Evolutionary conservation across 2,113 vertebrate genomes (phyloP).

Genomic region (Hemibagrus wyckioides): DNA sequence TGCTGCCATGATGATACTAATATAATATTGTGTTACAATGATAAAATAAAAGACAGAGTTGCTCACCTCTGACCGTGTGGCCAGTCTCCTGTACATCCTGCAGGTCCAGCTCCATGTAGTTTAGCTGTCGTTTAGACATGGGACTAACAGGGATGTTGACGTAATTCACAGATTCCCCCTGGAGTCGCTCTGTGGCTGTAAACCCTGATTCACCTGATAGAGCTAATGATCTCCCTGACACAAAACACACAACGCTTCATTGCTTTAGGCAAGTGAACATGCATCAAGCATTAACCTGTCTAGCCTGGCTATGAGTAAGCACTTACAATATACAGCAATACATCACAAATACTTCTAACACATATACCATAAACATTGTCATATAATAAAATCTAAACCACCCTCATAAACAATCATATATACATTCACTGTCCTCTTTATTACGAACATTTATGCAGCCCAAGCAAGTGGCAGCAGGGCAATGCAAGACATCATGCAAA

Average conservation of each 20-base stretch:
- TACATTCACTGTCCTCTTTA: too few relatives aligned
- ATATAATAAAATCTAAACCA: background rate
- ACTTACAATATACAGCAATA: background rate
- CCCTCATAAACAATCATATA: too few relatives aligned
- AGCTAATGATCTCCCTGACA: slow-evolving; percentile 32
- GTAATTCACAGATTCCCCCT: slow-evolving; percentile 72
- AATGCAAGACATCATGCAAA: too few relatives aligned
- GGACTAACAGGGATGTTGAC: slow-evolving; percentile 85
- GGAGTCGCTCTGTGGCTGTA: slow-evolving; percentile 28
- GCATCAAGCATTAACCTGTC: background rate
- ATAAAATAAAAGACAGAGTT: background rate
- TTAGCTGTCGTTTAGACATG: slow-evolving; percentile 74
- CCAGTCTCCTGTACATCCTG: slow-evolving; percentile 61
- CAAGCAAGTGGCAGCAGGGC: too few relatives aligned
- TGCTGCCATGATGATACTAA: background rate
- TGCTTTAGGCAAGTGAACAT: background rate
- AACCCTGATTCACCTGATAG: background rate
- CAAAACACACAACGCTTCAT: background rate
- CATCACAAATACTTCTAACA: background rate
- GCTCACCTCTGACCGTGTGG: slow-evolving; percentile 75
- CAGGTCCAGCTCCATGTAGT: slow-evolving; percentile 83
- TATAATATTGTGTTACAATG: background rate
- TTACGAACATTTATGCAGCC: too few relatives aligned
- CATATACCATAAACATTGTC: background rate
- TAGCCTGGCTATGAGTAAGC: background rate